Base-by-base conservation (phyloP, 2,113 vertebrate genomes). In the Epinephelus fuscoguttatus region DNA sequence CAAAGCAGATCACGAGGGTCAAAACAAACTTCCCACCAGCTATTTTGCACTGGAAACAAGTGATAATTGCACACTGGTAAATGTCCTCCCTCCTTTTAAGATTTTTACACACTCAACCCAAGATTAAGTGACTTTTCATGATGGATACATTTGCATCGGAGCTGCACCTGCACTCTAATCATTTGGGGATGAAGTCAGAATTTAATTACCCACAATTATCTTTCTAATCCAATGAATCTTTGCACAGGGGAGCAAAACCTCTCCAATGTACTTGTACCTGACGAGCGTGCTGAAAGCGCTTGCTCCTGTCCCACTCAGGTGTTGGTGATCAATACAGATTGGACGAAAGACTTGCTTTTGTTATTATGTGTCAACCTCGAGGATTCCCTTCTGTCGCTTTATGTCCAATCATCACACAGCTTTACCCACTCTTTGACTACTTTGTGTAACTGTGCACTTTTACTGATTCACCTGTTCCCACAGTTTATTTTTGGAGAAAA, bases 281-380 rank as follows among this genome's bases (percentile, higher is more conserved):
- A 69, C 0, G 59, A 77, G 70, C 74, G 60, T 25, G 73, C 69
- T 79, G 23, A 73, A 56, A 66, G 50, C 23, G n/a, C 68, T 70
- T 59, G 63, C 70, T 84, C 66, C 70, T 70, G 64, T 74, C 61
- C 79, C 87, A 88, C 90, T 93, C 93, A 89, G 92, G 90, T 87
- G 85, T 79, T 71, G 70, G 81, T 80, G 77, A 74, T 77, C 56
- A 61, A 66, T 52, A 59, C 84, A 82, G 74, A 84, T 75, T 75
- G 82, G 62, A 91, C 57, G 53, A 82, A 55, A 80, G 57, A 79
- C 23, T 67, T 47, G 66, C 60, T 30, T 71, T 63, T 56, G 27
- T 64, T 59, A 50, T 61, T 77, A 37, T 75, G 62, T 70, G 57
- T 85, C 30, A 66, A 75, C 78, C 67, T 72, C 62, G 53, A 84